Evolutionary conservation across 2,888 invertebrate species (phyloP).

Genomic region (Eudasyphora cyanicolor): DNA sequence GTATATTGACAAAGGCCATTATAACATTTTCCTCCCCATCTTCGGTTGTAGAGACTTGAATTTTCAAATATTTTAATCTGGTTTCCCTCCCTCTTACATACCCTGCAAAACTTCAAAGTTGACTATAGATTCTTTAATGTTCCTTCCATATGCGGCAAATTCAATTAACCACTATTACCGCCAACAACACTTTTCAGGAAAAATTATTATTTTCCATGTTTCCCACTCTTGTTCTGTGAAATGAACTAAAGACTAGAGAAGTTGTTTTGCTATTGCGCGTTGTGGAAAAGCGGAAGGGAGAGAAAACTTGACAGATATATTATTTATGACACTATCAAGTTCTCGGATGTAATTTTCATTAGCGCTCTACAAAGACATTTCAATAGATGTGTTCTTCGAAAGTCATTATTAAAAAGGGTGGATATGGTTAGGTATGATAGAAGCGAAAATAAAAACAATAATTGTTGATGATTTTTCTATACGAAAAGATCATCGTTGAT

Average conservation of each 20-base stretch:
- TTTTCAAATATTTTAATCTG: constrained; percentile 23
- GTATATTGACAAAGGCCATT: not conserved
- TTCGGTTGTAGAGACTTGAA: no score
- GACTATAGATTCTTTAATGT: not conserved
- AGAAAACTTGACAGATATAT: constrained; percentile 34
- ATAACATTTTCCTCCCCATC: not conserved
- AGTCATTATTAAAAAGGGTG: not conserved
- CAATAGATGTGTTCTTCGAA: constrained; percentile 20
- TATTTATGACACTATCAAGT: constrained; percentile 50
- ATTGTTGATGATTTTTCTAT: no score
- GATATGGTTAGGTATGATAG: no score
- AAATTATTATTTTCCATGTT: not conserved
- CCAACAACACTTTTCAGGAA: not conserved
- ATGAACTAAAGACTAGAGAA: no score
- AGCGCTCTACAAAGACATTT: constrained; percentile 26
- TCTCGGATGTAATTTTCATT: constrained; percentile 48
- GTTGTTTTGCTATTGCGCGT: not conserved
- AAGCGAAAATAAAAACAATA: no score
- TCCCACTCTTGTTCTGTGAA: not conserved
- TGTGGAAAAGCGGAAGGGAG: not conserved
- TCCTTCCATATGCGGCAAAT: constrained; percentile 5
- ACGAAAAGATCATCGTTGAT: no score
- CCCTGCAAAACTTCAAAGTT: not conserved
- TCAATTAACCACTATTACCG: constrained; percentile 37
- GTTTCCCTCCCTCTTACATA: not conserved